Base-by-base conservation (phyloP, 92 coral and sea anemone species). In the Zoanthus sociatus region DNA sequence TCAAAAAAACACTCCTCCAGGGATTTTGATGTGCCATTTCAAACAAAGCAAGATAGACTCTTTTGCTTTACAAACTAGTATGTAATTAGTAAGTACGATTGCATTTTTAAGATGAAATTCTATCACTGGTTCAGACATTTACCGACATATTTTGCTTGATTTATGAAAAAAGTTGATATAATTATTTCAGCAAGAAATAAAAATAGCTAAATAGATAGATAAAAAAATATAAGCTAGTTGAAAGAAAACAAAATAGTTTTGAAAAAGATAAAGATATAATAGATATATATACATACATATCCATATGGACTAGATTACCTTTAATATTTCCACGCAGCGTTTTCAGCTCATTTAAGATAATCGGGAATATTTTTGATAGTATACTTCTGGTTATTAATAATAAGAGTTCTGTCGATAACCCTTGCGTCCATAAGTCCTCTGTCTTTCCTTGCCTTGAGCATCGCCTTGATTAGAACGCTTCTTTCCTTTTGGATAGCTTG, bases 391-490 rank as follows among this genome's bases (percentile, higher is more conserved):
- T 76, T 76, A 31, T 76, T 76, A 20, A 30, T 76, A 14, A 76
- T 75, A 21, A 75, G 53, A 46, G 63, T 48, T 75, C 81, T 76
- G 16, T 53, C 81, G 16, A 76, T 7, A 46, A 53, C 67, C 33
- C 58, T 54, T 15, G 67, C 21, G 67, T 77, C 67, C 6, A 5
- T 54, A 60, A 77, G 17, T 21, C 82, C 82, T 33, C 30, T 14
- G 14, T 77, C 82, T 26, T 77, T 77, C 17, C 69, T 55, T 11
- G 68, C 82, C 64, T 51, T 77, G 66, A 54, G 56, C 82, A 77
- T 77, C 18, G 68, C 82, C 82, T 42, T 77, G 9, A 77, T 77
- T 2, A 77, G 33, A 18, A 53, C 21, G 30, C 26, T 77, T 77
- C 82, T 37, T 77, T 31, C 82, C 42, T 37, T 37, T 37, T 37